A percentile compares a stretch with the other conserved stretches of the same genome.
These are phyloP conservation scores for Pristionchus entomophagus DNA, from an alignment of 2,888 invertebrate species.

Conservation along the genomic window DNA sequence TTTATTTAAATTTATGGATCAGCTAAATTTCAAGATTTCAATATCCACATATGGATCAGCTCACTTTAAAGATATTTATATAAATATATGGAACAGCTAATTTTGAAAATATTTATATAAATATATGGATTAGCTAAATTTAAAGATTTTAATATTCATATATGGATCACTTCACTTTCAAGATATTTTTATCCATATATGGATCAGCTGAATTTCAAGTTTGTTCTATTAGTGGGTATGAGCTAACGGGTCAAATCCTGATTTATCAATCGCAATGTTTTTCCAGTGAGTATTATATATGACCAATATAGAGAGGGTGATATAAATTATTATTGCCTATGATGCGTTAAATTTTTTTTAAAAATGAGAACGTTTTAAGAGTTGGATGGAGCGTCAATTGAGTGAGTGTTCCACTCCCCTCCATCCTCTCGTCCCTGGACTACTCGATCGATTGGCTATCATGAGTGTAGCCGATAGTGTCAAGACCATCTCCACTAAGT, in stretches of 20 bases:
- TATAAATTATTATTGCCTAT: background rate
- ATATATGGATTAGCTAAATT: background rate
- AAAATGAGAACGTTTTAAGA: constrained; percentile 29
- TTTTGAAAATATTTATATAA: too few species aligned
- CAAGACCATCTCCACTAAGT: background rate
- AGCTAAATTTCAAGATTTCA: background rate
- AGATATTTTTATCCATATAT: background rate
- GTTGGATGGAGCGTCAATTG: constrained; percentile 53
- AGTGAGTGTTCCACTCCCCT: constrained; percentile 47
- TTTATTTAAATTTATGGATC: background rate
- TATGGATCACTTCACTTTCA: background rate
- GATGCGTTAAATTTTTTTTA: too few species aligned
- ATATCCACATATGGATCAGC: background rate
- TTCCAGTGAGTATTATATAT: background rate
- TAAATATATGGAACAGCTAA: background rate
- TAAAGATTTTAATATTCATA: too few species aligned
- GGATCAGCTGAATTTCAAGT: too few species aligned
- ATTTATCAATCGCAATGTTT: too few species aligned
- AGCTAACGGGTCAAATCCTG: too few species aligned
- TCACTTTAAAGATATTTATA: background rate
- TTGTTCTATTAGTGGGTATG: too few species aligned
- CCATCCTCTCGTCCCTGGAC: constrained; percentile 49
- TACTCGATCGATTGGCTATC: constrained; percentile 52
- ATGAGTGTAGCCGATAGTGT: constrained; percentile 30
- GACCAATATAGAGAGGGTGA: background rate